phyloP scores from a whole-genome alignment of 2,113 vertebrate genomes.

The Amblyornis subalaris region DNA sequence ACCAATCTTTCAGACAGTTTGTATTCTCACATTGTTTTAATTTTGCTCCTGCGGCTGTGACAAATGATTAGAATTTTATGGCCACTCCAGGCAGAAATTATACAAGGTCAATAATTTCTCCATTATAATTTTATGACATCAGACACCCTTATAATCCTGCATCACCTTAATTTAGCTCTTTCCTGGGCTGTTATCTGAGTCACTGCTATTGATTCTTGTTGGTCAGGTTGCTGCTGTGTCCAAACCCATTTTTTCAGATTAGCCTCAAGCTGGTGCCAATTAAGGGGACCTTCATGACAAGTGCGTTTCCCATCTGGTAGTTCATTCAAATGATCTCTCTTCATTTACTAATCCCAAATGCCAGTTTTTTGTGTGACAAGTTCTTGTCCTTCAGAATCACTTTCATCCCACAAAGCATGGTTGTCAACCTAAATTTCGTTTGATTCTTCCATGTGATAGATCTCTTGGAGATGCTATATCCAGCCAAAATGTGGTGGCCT shows the following conservation, averaged over 20 bases:
- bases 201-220: background rate
- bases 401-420: background rate
- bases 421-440: background rate
- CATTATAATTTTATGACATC: background rate
- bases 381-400: background rate
- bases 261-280: background rate
- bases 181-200: background rate
- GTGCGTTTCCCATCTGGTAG: constrained; percentile 1
- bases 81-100: background rate
- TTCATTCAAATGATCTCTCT: background rate
- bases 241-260: constrained; percentile 14
- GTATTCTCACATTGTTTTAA: background rate
- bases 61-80: background rate
- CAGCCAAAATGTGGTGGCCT: background rate
- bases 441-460: background rate
- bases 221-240: background rate
- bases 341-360: background rate
- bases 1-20: background rate
- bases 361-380: background rate
- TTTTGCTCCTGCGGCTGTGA: background rate
- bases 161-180: background rate
- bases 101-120: background rate
- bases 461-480: background rate
- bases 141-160: background rate
- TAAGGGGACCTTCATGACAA: background rate